Evolutionary conservation across 2,888 invertebrate species (phyloP).

Genomic region (Spodoptera picta): DNA sequence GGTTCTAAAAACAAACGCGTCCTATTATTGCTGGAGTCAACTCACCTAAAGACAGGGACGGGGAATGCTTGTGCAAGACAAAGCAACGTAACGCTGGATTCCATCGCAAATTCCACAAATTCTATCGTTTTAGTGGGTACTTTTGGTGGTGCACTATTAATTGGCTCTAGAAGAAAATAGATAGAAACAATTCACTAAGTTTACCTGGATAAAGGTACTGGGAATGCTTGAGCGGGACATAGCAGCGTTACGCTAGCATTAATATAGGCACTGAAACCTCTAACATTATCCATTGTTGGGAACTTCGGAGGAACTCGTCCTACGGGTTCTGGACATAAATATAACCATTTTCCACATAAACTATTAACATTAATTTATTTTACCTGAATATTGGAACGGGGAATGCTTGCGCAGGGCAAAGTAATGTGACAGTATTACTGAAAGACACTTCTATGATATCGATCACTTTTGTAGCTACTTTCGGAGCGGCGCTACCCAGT

Average conservation of each 20-base stretch:
- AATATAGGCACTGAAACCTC: slow-evolving; percentile 84
- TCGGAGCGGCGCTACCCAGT: slow-evolving; percentile 91
- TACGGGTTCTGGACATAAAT: slow-evolving; percentile 86
- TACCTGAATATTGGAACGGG: slow-evolving; percentile 92
- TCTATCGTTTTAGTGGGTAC: slow-evolving; percentile 88
- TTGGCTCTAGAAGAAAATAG: slow-evolving; percentile 89
- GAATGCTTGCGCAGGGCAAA: slow-evolving; percentile 91
- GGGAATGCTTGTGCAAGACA: slow-evolving; percentile 92
- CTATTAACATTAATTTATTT: slow-evolving; percentile 48
- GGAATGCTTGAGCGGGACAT: slow-evolving; percentile 92
- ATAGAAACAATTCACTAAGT: slow-evolving; percentile 51
- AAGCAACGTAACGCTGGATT: slow-evolving; percentile 89
- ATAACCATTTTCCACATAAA: slow-evolving; percentile 42
- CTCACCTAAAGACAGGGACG: slow-evolving; percentile 91
- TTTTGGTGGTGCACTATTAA: slow-evolving; percentile 92
- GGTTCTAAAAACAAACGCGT: slow-evolving; percentile 81
- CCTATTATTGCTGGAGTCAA: slow-evolving; percentile 56
- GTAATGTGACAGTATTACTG: slow-evolving; percentile 80
- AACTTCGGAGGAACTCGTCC: slow-evolving; percentile 91
- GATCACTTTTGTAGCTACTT: slow-evolving; percentile 89
- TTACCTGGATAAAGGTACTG: slow-evolving; percentile 90
- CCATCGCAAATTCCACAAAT: slow-evolving; percentile 79
- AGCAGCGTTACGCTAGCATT: slow-evolving; percentile 89
- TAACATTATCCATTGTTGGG: slow-evolving; percentile 91
- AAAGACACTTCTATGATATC: slow-evolving; percentile 79